Evolutionary conservation across 2,113 vertebrate genomes (phyloP), one percentile per base, ranked within the genome.

Genomic region (Xiphophorus hellerii): DNA sequence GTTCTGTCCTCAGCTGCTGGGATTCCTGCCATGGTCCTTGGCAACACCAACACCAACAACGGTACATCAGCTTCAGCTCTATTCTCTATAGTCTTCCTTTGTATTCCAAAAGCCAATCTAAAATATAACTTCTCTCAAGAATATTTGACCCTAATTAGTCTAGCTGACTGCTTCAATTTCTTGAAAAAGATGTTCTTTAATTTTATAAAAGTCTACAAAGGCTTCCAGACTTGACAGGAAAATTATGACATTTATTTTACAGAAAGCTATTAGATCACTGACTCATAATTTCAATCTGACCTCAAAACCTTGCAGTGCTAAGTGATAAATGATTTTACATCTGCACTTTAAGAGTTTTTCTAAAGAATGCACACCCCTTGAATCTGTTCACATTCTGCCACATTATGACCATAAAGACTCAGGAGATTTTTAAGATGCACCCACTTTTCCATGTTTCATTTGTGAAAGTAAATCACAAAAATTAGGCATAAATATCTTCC

Each of bases 21-120:
- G 10, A 96, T 99, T 88, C 98, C 98, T 12, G 98, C 96, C 0
- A 97, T 98, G 89, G 94, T 99, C 20, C 96, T 99, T 1, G 98
- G 97, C 86, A 96, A 96, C 85, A 99, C 98, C 6, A 96, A 98
- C 85, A 95, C 96, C 69, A 96, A 96, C 71, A 96, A 98, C 82
- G 97, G 98, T 98, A 94, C 92, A 82, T 74, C 14, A 42, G 27
- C 29, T 30, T n/a, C 13, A n/a, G 7, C 20, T 5, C 5, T n/a
- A 37, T 0, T 62, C 2, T 1, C 22, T 29, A 58, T 0, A 58
- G 7, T 25, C 25, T 58, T 58, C 25, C 25, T 3, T 58, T 25
- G 25, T 58, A 25, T 58, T 58, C 51, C 9, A 54, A 54, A 3
- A 2, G 22, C 31, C 67, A 48, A 67, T n/a, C 48, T 67, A 39